These are phyloP conservation scores for Trachymyrmex cornetzi DNA, from an alignment of 1,140 invertebrate genomes.

Conservation along the genomic window DNA sequence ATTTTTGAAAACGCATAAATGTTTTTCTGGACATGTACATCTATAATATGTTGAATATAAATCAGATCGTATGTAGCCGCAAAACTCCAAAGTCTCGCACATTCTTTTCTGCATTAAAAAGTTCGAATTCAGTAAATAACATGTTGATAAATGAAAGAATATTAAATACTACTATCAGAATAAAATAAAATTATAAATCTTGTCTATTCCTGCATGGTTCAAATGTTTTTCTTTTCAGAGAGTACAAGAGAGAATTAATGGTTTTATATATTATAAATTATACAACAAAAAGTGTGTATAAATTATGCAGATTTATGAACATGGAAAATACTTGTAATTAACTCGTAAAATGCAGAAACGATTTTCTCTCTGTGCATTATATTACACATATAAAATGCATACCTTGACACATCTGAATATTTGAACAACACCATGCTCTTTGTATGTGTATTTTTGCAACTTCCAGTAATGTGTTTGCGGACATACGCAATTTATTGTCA, in stretches of 20 bases:
- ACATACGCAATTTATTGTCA: slow-evolving; percentile 78
- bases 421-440: slow-evolving; percentile 77
- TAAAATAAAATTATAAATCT: slow-evolving; percentile 2
- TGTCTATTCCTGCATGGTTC: background rate
- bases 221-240: background rate
- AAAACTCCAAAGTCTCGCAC: slow-evolving; percentile 86
- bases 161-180: background rate
- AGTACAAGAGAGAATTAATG: background rate
- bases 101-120: slow-evolving; percentile 82
- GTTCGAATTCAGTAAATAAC: slow-evolving; percentile 23
- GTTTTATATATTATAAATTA: background rate
- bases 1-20: slow-evolving; percentile 88
- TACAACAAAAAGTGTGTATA: slow-evolving; percentile 8
- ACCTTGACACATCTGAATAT: slow-evolving; percentile 83
- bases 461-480: slow-evolving; percentile 80
- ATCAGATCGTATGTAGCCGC: slow-evolving; percentile 85
- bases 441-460: slow-evolving; percentile 79
- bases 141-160: slow-evolving; percentile 14
- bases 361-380: slow-evolving; percentile 1
- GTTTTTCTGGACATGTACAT: slow-evolving; percentile 88
- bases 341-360: slow-evolving; percentile 16
- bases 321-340: slow-evolving; percentile 11
- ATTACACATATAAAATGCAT: slow-evolving; percentile 26
- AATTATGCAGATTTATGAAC: background rate
- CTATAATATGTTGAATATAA: slow-evolving; percentile 89